Base-by-base conservation (phyloP, 2,797 vertebrate genomes). In the Echiichthys vipera region DNA sequence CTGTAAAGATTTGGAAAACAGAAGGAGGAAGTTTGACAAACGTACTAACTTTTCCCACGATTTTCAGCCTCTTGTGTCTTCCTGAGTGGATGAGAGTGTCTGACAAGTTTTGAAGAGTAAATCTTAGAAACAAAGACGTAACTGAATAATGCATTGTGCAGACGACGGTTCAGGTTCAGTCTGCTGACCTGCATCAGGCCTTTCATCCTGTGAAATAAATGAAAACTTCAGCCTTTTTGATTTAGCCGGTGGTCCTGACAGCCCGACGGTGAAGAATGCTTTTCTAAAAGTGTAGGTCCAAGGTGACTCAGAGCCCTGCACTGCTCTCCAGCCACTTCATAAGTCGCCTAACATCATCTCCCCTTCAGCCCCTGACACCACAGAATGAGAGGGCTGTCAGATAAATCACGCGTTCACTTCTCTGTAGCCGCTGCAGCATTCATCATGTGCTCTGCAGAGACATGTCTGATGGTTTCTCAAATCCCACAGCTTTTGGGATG, bases 361-460 rank as follows among this genome's bases (percentile, higher is more conserved):
- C 47, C 8, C 9, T 20, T 17, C 1, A n/a, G 30, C 55, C 63
- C 25, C 65, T 47, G 76, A 51, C 61, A 5, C 56, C 0, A 34
- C 42, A 24, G 53, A 68, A 45, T 49, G 53, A 72, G 30, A 29
- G 65, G 34, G 24, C 29, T 3, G 43, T 27, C 24, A 20, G 47
- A 86, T 82, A 64, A 84, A 86, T 84, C 80, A 2, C 1, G 2
- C 51, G 54, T 56, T 63, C 45, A 25, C 24, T 43, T 22, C 7
- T 42, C 29, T 67, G 50, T 65, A 43, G 50, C 71, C 4, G 67
- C 67, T 27, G 59, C 9, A 55, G 65, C 74, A 73, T 84, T 65
- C 65, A 70, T 85, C 77, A 58, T 17, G 15, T 2, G 0, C 30
- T 24, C 40, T 10, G 42, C 18, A 32, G 24, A 58, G 18, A 50